Conservation (phyloP, 2,113 vertebrate genomes). For the Oryzias melastigma region DNA sequence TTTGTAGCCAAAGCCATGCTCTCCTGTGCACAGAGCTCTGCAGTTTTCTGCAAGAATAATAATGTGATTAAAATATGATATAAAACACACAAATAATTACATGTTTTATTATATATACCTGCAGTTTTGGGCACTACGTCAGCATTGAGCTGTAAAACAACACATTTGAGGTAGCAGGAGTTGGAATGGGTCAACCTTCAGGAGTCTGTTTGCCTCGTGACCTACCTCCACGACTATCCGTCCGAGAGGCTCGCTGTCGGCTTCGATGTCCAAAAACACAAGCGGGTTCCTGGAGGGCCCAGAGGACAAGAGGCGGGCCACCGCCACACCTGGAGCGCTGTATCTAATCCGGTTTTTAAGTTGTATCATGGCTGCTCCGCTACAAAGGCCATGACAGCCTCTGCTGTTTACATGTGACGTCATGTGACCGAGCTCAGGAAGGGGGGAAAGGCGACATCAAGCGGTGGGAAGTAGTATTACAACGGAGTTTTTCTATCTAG, state of each 20-base stretch:
- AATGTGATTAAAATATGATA: neutral
- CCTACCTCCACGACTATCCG: slow-evolving; percentile 86
- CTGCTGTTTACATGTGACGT: slow-evolving; percentile 46
- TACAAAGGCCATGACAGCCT: neutral
- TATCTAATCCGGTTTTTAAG: slow-evolving; percentile 68
- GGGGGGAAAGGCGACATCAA: slow-evolving; percentile 29
- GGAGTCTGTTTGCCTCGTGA: neutral
- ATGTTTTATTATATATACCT: slow-evolving; percentile 76
- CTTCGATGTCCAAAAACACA: slow-evolving; percentile 87
- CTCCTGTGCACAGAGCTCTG: slow-evolving; percentile 88
- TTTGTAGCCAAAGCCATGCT: slow-evolving; percentile 92
- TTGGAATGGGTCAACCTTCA: neutral
- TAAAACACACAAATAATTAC: neutral
- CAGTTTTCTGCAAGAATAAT: slow-evolving; percentile 84
- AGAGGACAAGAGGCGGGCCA: slow-evolving; percentile 56
- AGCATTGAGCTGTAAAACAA: slow-evolving; percentile 82
- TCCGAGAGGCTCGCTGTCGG: slow-evolving; percentile 84
- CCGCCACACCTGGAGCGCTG: slow-evolving; percentile 62
- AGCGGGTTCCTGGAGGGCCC: slow-evolving; percentile 74
- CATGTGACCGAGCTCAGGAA: neutral
- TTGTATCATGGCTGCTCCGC: slow-evolving; percentile 58
- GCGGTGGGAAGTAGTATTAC: slow-evolving; percentile 7
- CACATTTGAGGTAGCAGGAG: neutral
- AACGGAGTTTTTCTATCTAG: no score
- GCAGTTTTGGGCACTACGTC: slow-evolving; percentile 92